Percentiles rank a stretch among this genome's conserved stretches.
phyloP scores from a whole-genome alignment of 2,888 invertebrate species.

The Hydrotaea diabolus region DNA sequence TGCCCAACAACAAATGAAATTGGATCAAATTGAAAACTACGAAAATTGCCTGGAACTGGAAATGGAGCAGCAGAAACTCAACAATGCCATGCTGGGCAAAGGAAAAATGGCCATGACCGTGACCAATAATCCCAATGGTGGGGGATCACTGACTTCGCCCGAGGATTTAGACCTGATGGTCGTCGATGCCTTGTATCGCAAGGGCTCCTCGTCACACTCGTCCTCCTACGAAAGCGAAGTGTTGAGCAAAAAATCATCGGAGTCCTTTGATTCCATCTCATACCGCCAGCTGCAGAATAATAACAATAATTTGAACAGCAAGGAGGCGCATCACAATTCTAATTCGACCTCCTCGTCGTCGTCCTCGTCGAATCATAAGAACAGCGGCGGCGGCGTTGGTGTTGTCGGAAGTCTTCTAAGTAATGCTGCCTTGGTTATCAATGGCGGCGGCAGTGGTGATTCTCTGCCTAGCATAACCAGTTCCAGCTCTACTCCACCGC shows the following conservation, averaged over 20 bases:
- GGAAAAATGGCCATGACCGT: slow-evolving; percentile 45
- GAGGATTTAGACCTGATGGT: slow-evolving; percentile 60
- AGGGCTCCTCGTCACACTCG: slow-evolving; percentile 75
- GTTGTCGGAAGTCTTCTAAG: slow-evolving; percentile 42
- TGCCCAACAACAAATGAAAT: slow-evolving; percentile 78
- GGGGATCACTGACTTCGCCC: slow-evolving; percentile 47
- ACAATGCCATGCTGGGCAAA: slow-evolving; percentile 45
- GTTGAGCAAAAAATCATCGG: slow-evolving; percentile 76
- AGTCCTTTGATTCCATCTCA: slow-evolving; percentile 79
- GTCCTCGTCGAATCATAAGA: slow-evolving; percentile 52
- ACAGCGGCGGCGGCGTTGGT: slow-evolving; percentile 40
- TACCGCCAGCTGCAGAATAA: slow-evolving; percentile 75
- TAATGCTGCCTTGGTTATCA: slow-evolving; percentile 29
- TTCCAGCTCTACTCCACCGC: slow-evolving; percentile 77
- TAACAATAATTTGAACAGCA: slow-evolving; percentile 68
- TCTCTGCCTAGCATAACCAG: slow-evolving; percentile 75
- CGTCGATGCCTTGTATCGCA: slow-evolving; percentile 73
- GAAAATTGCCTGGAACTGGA: slow-evolving; percentile 76
- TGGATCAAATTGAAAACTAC: slow-evolving; percentile 79
- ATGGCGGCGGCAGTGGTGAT: slow-evolving; percentile 67
- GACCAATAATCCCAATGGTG: slow-evolving; percentile 66
- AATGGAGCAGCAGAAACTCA: slow-evolving; percentile 70
- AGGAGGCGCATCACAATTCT: slow-evolving; percentile 67
- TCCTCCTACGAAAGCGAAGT: slow-evolving; percentile 74
- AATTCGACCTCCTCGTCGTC: slow-evolving; percentile 63